Evolutionary conservation across 2,113 vertebrate species (phyloP).

Genomic region (Anser brachyrhynchus): DNA sequence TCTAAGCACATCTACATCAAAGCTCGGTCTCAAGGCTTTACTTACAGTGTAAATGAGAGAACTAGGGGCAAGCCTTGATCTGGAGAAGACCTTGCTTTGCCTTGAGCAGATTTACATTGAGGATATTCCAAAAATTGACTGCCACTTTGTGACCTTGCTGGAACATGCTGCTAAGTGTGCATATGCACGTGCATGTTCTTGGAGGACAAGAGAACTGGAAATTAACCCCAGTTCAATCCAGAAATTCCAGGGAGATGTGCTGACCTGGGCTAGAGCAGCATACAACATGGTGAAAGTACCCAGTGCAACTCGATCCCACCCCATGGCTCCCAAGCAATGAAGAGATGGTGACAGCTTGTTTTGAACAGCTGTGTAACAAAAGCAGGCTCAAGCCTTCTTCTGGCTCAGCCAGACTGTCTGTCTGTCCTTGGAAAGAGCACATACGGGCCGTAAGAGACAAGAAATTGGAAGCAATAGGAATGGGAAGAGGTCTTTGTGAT

Average conservation of each 20-base stretch:
- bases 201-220: background rate
- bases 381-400: background rate
- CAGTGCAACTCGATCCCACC: background rate
- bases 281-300: background rate
- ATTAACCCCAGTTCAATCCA: background rate
- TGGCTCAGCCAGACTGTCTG: too few relatives aligned
- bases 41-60: background rate
- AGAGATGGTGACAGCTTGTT: background rate
- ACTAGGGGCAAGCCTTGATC: background rate
- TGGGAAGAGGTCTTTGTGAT: background rate
- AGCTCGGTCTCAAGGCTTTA: background rate
- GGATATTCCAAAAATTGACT: background rate
- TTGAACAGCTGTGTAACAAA: background rate
- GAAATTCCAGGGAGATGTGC: background rate
- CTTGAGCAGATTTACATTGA: background rate
- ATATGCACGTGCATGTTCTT: background rate
- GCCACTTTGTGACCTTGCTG: background rate
- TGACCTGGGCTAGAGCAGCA: background rate
- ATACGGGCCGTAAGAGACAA: background rate
- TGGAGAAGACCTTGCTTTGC: background rate
- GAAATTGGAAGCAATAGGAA: background rate
- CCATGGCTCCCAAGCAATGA: background rate
- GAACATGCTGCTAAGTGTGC: background rate
- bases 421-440: background rate
- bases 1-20: background rate